Percentiles rank a stretch among this genome's conserved stretches.
These are phyloP conservation scores for Daboia siamensis DNA, from an alignment of 2,113 vertebrate genomes.

Conservation along the genomic window DNA sequence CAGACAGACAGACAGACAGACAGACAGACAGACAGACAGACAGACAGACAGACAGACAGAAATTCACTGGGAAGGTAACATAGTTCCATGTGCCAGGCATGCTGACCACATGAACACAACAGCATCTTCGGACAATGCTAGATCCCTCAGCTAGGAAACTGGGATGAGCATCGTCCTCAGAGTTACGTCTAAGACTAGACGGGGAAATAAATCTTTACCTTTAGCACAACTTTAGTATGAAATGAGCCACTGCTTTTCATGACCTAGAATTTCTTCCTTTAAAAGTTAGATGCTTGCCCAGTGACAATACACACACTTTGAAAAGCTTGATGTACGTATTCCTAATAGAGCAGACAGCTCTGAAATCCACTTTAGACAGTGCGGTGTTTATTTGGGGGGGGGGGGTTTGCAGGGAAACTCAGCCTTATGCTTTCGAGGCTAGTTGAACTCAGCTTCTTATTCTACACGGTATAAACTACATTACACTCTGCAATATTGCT, in stretches of 20 bases:
- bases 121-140: neutral
- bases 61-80: neutral
- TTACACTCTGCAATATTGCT: neutral
- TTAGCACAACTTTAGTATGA: neutral
- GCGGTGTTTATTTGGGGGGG: constrained; percentile 29
- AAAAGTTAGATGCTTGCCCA: constrained; percentile 56
- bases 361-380: neutral
- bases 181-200: too few species aligned
- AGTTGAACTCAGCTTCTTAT: neutral
- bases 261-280: constrained; percentile 41
- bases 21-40: too few species aligned
- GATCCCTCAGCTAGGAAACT: neutral
- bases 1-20: too few species aligned
- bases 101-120: neutral
- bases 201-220: neutral
- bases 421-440: constrained; percentile 5
- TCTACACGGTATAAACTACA: neutral
- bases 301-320: constrained; percentile 54
- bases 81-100: neutral
- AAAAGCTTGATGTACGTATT: constrained; percentile 50
- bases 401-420: constrained; percentile 19
- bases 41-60: neutral
- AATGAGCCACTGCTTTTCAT: neutral
- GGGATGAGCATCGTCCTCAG: too few species aligned
- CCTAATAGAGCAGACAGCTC: constrained; percentile 35